phyloP scores from a whole-genome alignment of 2,888 invertebrate species.

The Erynnis tages region DNA sequence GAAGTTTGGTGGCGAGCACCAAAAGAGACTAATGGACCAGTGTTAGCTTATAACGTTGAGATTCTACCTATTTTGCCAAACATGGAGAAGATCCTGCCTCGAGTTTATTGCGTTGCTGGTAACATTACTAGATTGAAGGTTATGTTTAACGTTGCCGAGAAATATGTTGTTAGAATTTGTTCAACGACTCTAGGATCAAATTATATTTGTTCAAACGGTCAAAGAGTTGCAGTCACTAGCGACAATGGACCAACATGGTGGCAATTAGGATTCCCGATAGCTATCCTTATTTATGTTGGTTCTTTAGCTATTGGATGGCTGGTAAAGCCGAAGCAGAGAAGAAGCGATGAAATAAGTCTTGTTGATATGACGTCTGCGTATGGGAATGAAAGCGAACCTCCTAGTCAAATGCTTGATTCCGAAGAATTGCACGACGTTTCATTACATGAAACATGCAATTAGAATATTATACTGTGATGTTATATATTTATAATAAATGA shows the following conservation, averaged over 20 bases:
- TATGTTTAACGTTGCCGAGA: constrained; percentile 42
- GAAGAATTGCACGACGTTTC: constrained; percentile 46
- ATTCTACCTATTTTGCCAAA: constrained; percentile 48
- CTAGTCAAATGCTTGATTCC: constrained; percentile 47
- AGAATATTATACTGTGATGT: constrained; percentile 3
- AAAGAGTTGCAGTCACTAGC: constrained; percentile 27
- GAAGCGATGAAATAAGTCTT: constrained; percentile 50
- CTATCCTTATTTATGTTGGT: constrained; percentile 45
- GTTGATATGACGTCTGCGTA: constrained; percentile 47
- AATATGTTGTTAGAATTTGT: constrained; percentile 48
- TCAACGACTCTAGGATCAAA: constrained; percentile 46
- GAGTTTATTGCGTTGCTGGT: constrained; percentile 53
- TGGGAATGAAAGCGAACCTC: constrained; percentile 53
- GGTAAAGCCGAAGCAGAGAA: constrained; percentile 33
- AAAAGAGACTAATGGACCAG: constrained; percentile 57
- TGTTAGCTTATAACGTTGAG: constrained; percentile 62
- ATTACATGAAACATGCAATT: constrained; percentile 32
- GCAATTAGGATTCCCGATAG: constrained; percentile 52
- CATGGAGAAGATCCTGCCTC: constrained; percentile 45
- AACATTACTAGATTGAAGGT: constrained; percentile 37
- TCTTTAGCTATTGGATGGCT: constrained; percentile 48
- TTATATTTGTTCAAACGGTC: constrained; percentile 40
- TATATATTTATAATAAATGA: constrained; percentile 10
- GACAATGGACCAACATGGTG: constrained; percentile 40
- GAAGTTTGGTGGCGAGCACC: constrained; percentile 61